Percentiles rank a stretch among this genome's conserved stretches.
Evolutionary conservation across 2,797 vertebrate species (phyloP).

Genomic region (Malacoraja senta): DNA sequence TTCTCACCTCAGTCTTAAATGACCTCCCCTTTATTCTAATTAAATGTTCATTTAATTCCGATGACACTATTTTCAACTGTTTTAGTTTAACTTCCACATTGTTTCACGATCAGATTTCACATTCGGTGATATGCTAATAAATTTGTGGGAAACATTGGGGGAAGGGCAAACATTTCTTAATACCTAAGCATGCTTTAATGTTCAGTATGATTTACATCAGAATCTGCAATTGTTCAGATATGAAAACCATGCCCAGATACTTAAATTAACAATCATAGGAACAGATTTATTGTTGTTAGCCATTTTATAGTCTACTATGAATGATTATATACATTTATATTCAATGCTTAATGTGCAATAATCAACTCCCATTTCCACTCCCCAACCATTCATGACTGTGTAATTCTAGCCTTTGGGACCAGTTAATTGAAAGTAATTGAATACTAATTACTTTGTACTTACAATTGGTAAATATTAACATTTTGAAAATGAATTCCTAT

Average conservation of each 20-base stretch:
- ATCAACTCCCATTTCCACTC: neutral
- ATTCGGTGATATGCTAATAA: too few relatives aligned
- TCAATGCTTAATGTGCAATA: neutral
- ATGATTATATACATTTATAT: neutral
- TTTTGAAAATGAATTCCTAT: neutral
- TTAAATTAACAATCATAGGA: neutral
- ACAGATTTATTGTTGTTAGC: neutral
- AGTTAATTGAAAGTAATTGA: neutral
- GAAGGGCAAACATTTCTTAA: too few relatives aligned
- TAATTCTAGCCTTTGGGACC: neutral
- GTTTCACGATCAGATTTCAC: too few relatives aligned
- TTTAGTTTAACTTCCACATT: too few relatives aligned
- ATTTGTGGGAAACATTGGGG: too few relatives aligned
- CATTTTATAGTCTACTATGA: neutral
- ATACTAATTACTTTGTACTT: neutral
- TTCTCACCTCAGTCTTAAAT: too few relatives aligned
- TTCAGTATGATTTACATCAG: too few relatives aligned
- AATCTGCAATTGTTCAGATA: too few relatives aligned
- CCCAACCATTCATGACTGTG: neutral
- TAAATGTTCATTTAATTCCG: too few relatives aligned
- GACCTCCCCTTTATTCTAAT: too few relatives aligned
- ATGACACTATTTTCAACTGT: too few relatives aligned
- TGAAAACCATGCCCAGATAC: neutral
- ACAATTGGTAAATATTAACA: neutral
- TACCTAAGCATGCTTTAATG: too few relatives aligned